Evolutionary conservation across 2,888 invertebrate genomes (phyloP), one percentile per base, ranked within the genome.

Genomic region (Pyrrhia umbra): DNA sequence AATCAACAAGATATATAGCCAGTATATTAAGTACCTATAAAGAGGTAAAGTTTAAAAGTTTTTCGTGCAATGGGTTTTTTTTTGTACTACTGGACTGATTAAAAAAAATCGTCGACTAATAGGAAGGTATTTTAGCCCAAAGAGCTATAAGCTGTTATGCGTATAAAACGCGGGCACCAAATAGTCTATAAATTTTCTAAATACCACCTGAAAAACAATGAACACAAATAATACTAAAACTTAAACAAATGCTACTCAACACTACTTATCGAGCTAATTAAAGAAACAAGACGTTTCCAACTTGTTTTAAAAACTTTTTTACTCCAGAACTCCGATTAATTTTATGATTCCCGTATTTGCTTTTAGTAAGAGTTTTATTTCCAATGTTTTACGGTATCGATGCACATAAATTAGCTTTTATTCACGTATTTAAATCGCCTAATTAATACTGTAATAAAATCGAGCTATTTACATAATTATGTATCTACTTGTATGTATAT

Each of bases 341-440:
- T 72, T 64, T 64, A 75, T 54, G 62, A 50, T 57, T 54, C 57
- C 42, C 58, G 50, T 40, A 68, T 54, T 64, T 56, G 77, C 73
- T 76, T 59, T 66, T 55, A 66, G 56, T 62, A 51, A 57, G n/a
- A 63, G 21, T 69, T 62, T 76, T 60, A 76, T 67, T 52, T 62
- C 52, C 45, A 16, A 71, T 71, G 59, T 76, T 75, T 76, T 64
- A 68, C 50, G 39, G 47, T 50, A 37, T 67, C 49, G 34, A 46
- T 52, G 45, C 52, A 58, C 59, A 72, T 72, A 76, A 76, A 75
- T 75, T 76, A 50, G 58, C 47, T 76, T 63, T 76, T 60, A 72
- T 76, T 63, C 67, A 55, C 67, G 59, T 68, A 64, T 75, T 71
- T 63, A 63, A 71, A 76, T 72, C 37, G 42, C n/a, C 77, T 62